Evolutionary conservation across 2,113 vertebrate species (phyloP), one percentile per base, ranked within the genome.

Genomic region (Tupaia tana): DNA sequence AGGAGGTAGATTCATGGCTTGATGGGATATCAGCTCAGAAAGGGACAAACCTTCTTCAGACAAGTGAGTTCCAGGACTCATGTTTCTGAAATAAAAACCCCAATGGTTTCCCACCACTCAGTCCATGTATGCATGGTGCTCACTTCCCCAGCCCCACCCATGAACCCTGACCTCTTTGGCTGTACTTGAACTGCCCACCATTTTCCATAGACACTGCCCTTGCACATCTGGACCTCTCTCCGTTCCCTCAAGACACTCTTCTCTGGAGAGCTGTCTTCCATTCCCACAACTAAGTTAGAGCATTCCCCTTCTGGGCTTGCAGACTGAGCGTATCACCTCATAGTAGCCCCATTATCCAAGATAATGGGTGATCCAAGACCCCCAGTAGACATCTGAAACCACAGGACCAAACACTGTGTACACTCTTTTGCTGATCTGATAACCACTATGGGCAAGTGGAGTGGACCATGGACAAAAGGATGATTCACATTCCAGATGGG

Each of bases 151-250:
- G 18, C 12, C 54, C 18, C n/a, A 0, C 14, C 20, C 2, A n/a
- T 3, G 0, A n/a, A 34, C 71, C 9, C 43, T 43, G 11, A 27
- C n/a, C 14, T n/a, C 54, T 61, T 69, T 18, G 13, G 43, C 7
- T 14, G 1, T 7, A 27, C 31, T 27, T 16, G 52, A 43, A 69
- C 70, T 67, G 6, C 12, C 25, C 14, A 6, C 4, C 27, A 1
- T n/a, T n/a, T 43, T 59, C 43, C 31, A 14, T 19, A 3, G 13
- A 4, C 7, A 6, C 7, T 9, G 7, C 3, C 70, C 2, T 2
- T 16, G 63, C 64, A 16, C 20, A 25, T 3, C 29, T 7, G 5
- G 15, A 59, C 54, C 63, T 20, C n/a, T 2, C 19, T 20, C 86
- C 63, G 3, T 18, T 19, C n/a, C 58, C 5, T 3, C 25, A 10